Evolutionary conservation across 2,888 invertebrate species (phyloP).

Genomic region (Pachliopta kotzebuea): DNA sequence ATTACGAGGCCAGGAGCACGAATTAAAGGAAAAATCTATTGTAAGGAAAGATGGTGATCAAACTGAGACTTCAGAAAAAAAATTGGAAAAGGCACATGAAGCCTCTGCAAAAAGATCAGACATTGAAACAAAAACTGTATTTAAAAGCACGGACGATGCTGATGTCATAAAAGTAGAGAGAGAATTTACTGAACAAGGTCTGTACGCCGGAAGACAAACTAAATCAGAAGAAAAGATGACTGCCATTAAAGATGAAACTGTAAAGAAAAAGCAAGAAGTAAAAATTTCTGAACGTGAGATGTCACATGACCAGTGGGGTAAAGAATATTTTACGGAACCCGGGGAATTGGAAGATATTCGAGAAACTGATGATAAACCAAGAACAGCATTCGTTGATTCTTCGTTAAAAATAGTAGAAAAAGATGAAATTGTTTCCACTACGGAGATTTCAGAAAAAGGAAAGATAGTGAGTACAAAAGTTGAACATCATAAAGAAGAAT

Average conservation of each 20-base stretch:
- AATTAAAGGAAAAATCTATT: slow-evolving; percentile 71
- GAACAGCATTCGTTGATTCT: slow-evolving; percentile 69
- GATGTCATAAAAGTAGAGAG: slow-evolving; percentile 67
- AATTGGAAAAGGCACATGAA: slow-evolving; percentile 76
- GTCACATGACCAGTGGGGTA: slow-evolving; percentile 77
- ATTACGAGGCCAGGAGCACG: slow-evolving; percentile 72
- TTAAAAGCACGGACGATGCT: slow-evolving; percentile 66
- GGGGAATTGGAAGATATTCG: slow-evolving; percentile 70
- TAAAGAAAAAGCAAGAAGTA: slow-evolving; percentile 72
- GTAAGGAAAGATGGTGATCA: slow-evolving; percentile 69
- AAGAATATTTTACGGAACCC: slow-evolving; percentile 76
- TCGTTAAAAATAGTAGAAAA: slow-evolving; percentile 69
- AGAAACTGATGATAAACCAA: slow-evolving; percentile 68
- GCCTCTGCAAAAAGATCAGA: slow-evolving; percentile 72
- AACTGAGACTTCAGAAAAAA: slow-evolving; percentile 75
- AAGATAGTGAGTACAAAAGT: slow-evolving; percentile 69
- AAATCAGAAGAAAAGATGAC: slow-evolving; percentile 76
- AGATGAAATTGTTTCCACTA: slow-evolving; percentile 66
- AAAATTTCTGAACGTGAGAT: slow-evolving; percentile 77
- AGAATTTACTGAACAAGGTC: slow-evolving; percentile 70
- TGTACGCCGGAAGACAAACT: slow-evolving; percentile 69
- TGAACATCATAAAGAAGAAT: slow-evolving; percentile 73
- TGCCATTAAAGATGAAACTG: slow-evolving; percentile 71
- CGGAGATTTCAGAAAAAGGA: slow-evolving; percentile 71
- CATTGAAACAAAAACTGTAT: slow-evolving; percentile 70